phyloP scores from a whole-genome alignment of 1,140 invertebrate species.

The Zaprionus camerounensis region DNA sequence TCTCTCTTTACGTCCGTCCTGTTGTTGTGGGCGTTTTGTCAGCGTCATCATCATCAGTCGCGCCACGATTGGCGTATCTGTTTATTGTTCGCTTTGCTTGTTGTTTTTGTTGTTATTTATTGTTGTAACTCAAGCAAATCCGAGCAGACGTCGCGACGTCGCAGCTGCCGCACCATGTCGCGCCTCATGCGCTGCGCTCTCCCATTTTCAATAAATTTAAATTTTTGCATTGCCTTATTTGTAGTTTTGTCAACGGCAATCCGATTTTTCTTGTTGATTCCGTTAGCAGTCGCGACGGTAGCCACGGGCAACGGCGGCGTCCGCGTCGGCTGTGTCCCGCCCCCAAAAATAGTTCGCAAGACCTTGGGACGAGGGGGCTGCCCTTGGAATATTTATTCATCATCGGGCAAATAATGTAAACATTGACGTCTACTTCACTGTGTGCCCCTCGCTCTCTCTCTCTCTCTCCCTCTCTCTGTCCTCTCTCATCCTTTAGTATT shows the following conservation, averaged over 20 bases:
- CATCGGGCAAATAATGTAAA: conserved; percentile 44
- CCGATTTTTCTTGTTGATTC: conserved; percentile 61
- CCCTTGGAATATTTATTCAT: conserved; percentile 70
- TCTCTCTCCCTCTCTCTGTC: neutral
- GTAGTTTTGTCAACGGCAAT: conserved; percentile 66
- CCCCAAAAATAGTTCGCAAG: conserved; percentile 73
- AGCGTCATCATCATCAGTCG: conserved; percentile 62
- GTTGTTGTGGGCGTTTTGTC: conserved; percentile 66
- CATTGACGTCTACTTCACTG: conserved; percentile 14
- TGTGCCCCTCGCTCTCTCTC: conserved; percentile 8
- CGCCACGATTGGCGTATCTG: conserved; percentile 60
- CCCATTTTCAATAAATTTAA: conserved; percentile 68
- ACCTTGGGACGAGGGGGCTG: conserved; percentile 52
- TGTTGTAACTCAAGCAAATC: conserved; percentile 78
- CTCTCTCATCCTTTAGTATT: conserved; percentile 6
- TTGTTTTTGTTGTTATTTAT: conserved; percentile 51
- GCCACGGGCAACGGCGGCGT: neutral
- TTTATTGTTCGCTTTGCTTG: conserved; percentile 42
- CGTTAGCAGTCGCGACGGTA: conserved; percentile 44
- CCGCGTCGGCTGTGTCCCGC: conserved; percentile 22
- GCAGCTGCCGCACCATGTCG: conserved; percentile 47
- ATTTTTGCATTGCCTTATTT: conserved; percentile 80
- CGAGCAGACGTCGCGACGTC: conserved; percentile 74
- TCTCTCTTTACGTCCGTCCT: conserved; percentile 8
- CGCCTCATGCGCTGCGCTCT: conserved; percentile 28